Conservation (phyloP, 2,888 invertebrate genomes). For the Monopis laevigella region DNA sequence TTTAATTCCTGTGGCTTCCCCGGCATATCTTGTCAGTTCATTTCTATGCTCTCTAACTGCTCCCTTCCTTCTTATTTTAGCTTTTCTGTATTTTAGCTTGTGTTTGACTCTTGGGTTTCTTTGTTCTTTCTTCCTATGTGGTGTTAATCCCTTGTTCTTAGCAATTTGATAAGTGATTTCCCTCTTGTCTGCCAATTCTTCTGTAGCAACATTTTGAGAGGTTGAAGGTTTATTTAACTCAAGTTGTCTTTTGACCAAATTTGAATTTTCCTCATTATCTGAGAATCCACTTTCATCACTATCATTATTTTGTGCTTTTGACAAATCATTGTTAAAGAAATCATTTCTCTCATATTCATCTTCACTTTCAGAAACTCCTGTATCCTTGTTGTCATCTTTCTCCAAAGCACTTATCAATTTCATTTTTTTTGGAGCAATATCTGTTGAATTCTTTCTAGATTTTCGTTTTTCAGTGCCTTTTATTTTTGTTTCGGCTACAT, state of each 20-base stretch:
- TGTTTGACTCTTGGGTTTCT: conserved; percentile 97
- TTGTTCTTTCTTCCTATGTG: conserved; percentile 89
- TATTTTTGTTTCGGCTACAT: conserved; percentile 24
- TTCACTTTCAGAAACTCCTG: conserved; percentile 53
- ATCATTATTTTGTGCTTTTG: too few species aligned
- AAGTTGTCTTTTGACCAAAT: conserved; percentile 29
- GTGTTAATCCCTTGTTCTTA: conserved; percentile 95
- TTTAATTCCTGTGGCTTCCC: conserved; percentile 95
- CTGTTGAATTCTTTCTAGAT: conserved; percentile 26
- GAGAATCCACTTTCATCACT: conserved; percentile 56
- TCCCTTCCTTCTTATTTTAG: conserved; percentile 91
- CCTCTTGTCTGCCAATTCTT: conserved; percentile 70
- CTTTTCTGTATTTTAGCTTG: conserved; percentile 91
- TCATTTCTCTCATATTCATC: conserved; percentile 49
- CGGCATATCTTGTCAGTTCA: conserved; percentile 85
- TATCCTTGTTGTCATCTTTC: conserved; percentile 51
- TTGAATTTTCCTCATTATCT: conserved; percentile 40
- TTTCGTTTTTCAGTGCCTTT: conserved; percentile 39
- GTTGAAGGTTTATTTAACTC: conserved; percentile 47
- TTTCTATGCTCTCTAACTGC: conserved; percentile 87
- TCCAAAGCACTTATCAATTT: conserved; percentile 47
- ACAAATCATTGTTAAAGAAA: too few species aligned
- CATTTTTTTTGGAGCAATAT: conserved; percentile 40
- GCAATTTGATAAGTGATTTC: conserved; percentile 93
- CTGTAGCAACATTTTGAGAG: conserved; percentile 32